phyloP scores from a whole-genome alignment of 2,113 vertebrate genomes.

The Hippocampus mohnikei region DNA sequence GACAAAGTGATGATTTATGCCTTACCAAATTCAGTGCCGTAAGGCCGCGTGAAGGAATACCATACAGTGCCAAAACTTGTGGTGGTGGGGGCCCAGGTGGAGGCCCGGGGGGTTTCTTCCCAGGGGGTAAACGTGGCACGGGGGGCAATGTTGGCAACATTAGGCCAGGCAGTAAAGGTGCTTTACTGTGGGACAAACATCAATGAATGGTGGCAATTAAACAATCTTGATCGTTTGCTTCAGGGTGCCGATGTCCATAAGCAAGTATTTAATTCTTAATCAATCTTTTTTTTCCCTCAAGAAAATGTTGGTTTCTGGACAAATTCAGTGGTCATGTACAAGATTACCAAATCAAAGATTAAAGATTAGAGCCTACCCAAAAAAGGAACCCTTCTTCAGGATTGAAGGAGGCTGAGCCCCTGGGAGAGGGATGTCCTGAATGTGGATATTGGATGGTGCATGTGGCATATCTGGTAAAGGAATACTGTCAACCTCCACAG shows the following conservation, averaged over 20 bases:
- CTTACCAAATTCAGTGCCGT: slow-evolving; percentile 79
- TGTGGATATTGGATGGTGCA: slow-evolving; percentile 94
- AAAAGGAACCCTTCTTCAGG: slow-evolving; percentile 88
- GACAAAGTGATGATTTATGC: neutral
- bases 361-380: slow-evolving; percentile 74
- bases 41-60: slow-evolving; percentile 73
- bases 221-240: neutral
- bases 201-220: neutral
- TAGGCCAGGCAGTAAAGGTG: slow-evolving; percentile 71
- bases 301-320: neutral
- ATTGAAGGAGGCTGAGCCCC: slow-evolving; percentile 98
- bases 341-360: neutral
- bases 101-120: slow-evolving; percentile 92
- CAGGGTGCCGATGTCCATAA: neutral
- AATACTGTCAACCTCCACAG: slow-evolving; percentile 97
- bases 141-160: slow-evolving; percentile 75
- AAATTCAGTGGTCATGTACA: neutral
- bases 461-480: slow-evolving; percentile 97
- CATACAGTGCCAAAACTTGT: slow-evolving; percentile 88
- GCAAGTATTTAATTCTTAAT: neutral
- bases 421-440: slow-evolving; percentile 95
- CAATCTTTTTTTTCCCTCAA: too few relatives aligned
- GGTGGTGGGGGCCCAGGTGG: slow-evolving; percentile 93
- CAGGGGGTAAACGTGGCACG: slow-evolving; percentile 89
- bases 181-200: slow-evolving; percentile 57